Percentiles rank a stretch among this genome's conserved stretches.
Evolutionary conservation across 2,113 vertebrate genomes (phyloP).

Genomic region (Nematolebias whitei): DNA sequence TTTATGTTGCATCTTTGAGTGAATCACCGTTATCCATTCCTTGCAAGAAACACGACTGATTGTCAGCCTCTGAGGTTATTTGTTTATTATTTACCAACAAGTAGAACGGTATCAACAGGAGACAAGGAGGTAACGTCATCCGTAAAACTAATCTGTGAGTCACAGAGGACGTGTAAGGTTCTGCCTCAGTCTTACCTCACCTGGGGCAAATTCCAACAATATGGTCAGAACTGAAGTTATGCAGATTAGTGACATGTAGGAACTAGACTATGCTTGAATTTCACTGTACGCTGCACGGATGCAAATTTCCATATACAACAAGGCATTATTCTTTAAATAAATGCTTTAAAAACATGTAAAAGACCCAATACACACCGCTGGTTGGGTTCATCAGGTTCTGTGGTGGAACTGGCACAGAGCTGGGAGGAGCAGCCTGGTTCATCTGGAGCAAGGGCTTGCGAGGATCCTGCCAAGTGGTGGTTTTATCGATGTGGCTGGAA

Average conservation of each 20-base stretch:
- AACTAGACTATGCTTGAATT: slow-evolving; percentile 46
- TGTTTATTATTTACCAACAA: not conserved
- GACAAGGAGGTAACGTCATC: slow-evolving; percentile 23
- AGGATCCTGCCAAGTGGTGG: slow-evolving; percentile 98
- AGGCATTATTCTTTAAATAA: not conserved
- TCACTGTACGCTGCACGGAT: slow-evolving; percentile 3
- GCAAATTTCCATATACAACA: not conserved
- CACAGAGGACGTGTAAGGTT: slow-evolving; percentile 71
- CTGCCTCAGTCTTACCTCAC: slow-evolving; percentile 61
- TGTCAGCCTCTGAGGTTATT: not conserved
- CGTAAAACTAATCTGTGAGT: slow-evolving; percentile 50
- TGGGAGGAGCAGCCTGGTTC: slow-evolving; percentile 87
- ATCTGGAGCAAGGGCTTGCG: slow-evolving; percentile 94
- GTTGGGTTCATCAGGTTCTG: slow-evolving; percentile 91
- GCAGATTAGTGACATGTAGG: slow-evolving; percentile 49
- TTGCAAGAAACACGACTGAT: not conserved
- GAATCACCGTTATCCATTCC: not conserved
- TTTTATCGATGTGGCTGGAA: slow-evolving; percentile 93
- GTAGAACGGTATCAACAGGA: not conserved
- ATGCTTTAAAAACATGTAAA: not conserved
- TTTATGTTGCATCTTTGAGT: slow-evolving; percentile 1
- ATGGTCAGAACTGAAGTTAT: slow-evolving; percentile 38
- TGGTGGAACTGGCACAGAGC: slow-evolving; percentile 85
- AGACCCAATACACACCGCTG: slow-evolving; percentile 80
- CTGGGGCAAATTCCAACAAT: slow-evolving; percentile 64